Conservation (phyloP, 2,888 invertebrate species). For the Onchidella celtica region DNA sequence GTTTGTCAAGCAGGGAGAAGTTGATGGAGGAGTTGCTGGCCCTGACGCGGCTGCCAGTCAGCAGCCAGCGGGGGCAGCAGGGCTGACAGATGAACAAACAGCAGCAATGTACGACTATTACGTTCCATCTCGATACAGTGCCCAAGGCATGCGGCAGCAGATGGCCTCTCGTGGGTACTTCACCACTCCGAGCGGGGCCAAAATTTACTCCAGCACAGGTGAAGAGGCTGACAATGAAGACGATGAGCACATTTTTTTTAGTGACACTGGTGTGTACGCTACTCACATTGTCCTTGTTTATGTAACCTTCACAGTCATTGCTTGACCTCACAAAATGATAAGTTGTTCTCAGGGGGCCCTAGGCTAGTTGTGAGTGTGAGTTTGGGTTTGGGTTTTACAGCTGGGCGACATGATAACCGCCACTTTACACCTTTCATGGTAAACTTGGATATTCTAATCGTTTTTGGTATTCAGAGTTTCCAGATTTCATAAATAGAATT, state of each 20-base stretch:
- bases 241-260: conserved; percentile 4
- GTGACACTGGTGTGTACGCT: conserved; percentile 30
- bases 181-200: conserved; percentile 50
- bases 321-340: not conserved
- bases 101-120: conserved; percentile 43
- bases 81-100: not conserved
- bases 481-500: too few species aligned
- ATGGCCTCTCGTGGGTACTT: conserved; percentile 48
- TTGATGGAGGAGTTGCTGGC: not conserved
- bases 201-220: conserved; percentile 48
- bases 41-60: not conserved
- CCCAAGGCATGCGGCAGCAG: conserved; percentile 50
- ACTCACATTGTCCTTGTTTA: not conserved
- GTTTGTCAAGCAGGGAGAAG: conserved; percentile 9
- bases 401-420: too few species aligned
- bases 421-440: too few species aligned
- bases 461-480: too few species aligned
- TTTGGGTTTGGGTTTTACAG: too few species aligned
- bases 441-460: too few species aligned
- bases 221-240: conserved; percentile 39
- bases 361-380: too few species aligned
- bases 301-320: not conserved
- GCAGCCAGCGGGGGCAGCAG: not conserved
- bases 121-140: conserved; percentile 42
- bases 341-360: too few species aligned